Evolutionary conservation across 2,888 invertebrate genomes (phyloP).

Genomic region (Synanthedon andrenaeformis): DNA sequence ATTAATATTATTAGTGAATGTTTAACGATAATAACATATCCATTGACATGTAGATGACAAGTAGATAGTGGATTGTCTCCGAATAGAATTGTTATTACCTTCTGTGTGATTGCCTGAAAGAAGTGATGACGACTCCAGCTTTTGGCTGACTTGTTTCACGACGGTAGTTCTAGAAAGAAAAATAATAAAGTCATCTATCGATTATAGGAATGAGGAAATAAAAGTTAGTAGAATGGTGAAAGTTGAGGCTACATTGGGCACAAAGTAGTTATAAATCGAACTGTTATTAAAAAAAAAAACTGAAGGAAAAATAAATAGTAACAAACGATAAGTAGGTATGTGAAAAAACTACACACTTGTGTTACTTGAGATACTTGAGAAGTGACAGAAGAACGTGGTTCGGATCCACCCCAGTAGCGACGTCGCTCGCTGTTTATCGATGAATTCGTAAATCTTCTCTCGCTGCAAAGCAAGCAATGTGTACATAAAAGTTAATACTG

Average conservation of each 20-base stretch:
- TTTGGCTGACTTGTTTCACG: constrained; percentile 70
- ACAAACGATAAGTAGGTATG: too few relatives aligned
- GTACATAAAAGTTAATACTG: too few relatives aligned
- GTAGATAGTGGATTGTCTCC: not conserved
- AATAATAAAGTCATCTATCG: not conserved
- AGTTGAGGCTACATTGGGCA: too few relatives aligned
- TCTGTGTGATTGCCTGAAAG: constrained; percentile 87
- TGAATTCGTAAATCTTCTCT: constrained; percentile 53
- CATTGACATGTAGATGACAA: not conserved
- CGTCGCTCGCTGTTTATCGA: constrained; percentile 60
- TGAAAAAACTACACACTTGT: constrained; percentile 25
- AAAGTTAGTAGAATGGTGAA: too few relatives aligned
- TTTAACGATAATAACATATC: constrained; percentile 2
- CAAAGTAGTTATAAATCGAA: too few relatives aligned
- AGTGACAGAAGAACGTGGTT: constrained; percentile 56
- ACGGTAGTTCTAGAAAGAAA: constrained; percentile 47
- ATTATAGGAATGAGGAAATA: too few relatives aligned
- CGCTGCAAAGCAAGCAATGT: constrained; percentile 20
- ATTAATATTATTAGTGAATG: constrained; percentile 12
- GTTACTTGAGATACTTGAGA: constrained; percentile 54
- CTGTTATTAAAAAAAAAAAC: too few relatives aligned
- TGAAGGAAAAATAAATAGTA: too few relatives aligned
- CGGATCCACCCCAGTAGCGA: constrained; percentile 55
- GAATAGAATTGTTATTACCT: constrained; percentile 65
- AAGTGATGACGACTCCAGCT: constrained; percentile 92